A percentile compares a stretch with the other conserved stretches of the same genome.
phyloP scores from a whole-genome alignment of 2,888 invertebrate species.

The Trichogramma evanescens region DNA sequence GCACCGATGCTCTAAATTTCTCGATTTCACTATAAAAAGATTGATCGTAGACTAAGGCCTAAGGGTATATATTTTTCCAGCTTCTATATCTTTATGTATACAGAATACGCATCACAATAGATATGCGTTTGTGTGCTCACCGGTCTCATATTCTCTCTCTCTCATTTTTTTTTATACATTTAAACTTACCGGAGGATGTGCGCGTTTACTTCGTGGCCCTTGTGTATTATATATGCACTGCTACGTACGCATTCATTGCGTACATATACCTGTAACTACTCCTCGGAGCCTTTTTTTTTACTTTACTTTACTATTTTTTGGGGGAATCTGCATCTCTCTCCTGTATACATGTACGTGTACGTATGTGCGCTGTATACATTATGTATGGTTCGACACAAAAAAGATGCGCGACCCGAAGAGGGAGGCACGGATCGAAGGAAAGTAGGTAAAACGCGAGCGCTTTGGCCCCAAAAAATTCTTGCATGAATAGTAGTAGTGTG shows the following conservation, averaged over 20 bases:
- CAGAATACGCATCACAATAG: too few species aligned
- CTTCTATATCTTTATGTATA: neutral
- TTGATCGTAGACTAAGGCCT: too few species aligned
- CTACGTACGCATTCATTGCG: too few species aligned
- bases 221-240: neutral
- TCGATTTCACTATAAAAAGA: too few species aligned
- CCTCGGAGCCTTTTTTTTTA: conserved; percentile 30
- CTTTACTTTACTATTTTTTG: conserved; percentile 24
- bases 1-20: too few species aligned
- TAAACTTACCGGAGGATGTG: conserved; percentile 20
- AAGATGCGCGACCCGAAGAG: conserved; percentile 19
- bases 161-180: neutral
- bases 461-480: conserved; percentile 23
- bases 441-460: conserved; percentile 25
- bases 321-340: conserved; percentile 38
- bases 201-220: conserved; percentile 37
- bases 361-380: neutral
- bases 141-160: neutral
- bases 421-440: conserved; percentile 11
- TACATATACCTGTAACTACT: too few species aligned
- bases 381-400: conserved; percentile 21
- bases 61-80: conserved; percentile 4
- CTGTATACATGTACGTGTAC: conserved; percentile 28
- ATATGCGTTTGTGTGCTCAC: too few species aligned
- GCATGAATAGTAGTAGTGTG: neutral